These are phyloP conservation scores for Pherbina coryleti DNA, from an alignment of 2,888 invertebrate genomes.

Conservation along the genomic window DNA sequence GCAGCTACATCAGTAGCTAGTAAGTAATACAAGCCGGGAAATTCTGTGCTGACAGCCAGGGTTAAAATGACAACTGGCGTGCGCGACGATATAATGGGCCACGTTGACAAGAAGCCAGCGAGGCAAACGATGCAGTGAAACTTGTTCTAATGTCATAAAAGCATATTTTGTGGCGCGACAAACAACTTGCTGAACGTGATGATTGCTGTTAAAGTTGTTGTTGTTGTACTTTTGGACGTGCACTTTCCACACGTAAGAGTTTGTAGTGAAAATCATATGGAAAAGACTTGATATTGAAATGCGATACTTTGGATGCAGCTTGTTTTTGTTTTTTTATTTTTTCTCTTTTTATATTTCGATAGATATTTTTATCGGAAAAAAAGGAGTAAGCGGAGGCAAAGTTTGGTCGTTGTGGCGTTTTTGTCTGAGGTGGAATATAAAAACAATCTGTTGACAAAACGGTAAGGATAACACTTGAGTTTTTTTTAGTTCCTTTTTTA, in stretches of 20 bases:
- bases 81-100: constrained; percentile 39
- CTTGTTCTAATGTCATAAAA: constrained; percentile 49
- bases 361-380: too few species aligned
- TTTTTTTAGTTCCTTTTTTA: too few species aligned
- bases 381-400: too few species aligned
- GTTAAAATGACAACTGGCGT: constrained; percentile 62
- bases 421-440: too few species aligned
- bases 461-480: too few species aligned
- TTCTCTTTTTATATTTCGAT: neutral
- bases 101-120: neutral
- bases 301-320: neutral
- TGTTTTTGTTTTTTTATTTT: neutral
- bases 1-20: too few species aligned
- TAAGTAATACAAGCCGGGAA: neutral
- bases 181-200: constrained; percentile 48
- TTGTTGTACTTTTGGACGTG: neutral
- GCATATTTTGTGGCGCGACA: constrained; percentile 61
- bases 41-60: constrained; percentile 56
- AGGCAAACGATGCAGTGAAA: neutral
- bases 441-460: too few species aligned
- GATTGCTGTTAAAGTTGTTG: neutral
- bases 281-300: neutral
- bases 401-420: too few species aligned
- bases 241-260: constrained; percentile 14
- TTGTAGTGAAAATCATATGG: neutral